Conservation (phyloP, 2,888 invertebrate species). For the Exephanes ischioxanthus region DNA sequence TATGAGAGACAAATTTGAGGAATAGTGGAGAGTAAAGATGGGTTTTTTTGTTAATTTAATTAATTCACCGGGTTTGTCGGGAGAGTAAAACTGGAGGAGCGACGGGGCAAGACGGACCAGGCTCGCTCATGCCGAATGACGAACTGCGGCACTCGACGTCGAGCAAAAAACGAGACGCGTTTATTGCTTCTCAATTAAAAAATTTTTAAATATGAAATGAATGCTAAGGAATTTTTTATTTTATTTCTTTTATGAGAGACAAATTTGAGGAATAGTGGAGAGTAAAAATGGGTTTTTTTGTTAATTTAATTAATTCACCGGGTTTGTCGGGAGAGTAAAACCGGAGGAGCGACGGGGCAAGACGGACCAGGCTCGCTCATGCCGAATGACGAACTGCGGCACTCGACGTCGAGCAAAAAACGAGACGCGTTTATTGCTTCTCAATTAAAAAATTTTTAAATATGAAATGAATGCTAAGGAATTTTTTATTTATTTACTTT, state of each 20-base stretch:
- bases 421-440: neutral
- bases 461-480: neutral
- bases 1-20: no score
- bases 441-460: no score
- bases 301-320: neutral
- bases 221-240: neutral
- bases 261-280: no score
- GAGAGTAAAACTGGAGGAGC: slow-evolving; percentile 31
- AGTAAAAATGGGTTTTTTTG: no score
- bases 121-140: neutral
- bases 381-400: neutral
- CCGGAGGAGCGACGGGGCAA: slow-evolving; percentile 25
- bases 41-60: no score
- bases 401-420: neutral
- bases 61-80: slow-evolving; percentile 4
- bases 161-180: neutral
- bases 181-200: neutral
- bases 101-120: slow-evolving; percentile 16
- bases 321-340: slow-evolving; percentile 12
- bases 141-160: slow-evolving; percentile 2
- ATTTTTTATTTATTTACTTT: neutral
- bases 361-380: neutral
- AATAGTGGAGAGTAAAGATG: no score
- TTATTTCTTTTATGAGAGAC: no score
- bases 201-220: no score